Conservation (phyloP, 1,140 invertebrate species). For the Drosophila sulfurigaster region DNA sequence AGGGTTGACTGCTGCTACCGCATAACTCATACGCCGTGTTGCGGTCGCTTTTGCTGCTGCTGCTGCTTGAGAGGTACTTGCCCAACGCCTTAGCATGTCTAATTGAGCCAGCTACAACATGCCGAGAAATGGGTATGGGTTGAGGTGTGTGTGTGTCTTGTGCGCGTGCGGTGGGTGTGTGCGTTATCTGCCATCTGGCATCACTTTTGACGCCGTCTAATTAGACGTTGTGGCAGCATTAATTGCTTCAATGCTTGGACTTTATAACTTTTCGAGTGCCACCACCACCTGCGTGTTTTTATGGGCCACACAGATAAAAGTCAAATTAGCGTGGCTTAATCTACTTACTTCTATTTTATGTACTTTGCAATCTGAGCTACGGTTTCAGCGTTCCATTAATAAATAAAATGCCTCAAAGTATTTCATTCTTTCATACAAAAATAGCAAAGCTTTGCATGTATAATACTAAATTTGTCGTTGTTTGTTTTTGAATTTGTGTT, state of each 20-base stretch:
- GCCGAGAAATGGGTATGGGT: conserved; percentile 9
- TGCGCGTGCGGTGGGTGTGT: conserved; percentile 45
- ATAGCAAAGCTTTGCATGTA: conserved; percentile 69
- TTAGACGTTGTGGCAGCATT: conserved; percentile 75
- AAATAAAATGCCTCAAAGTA: conserved; percentile 64
- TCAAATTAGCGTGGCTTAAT: conserved; percentile 69
- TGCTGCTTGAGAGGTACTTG: conserved; percentile 67
- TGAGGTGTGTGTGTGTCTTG: not conserved
- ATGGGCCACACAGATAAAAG: conserved; percentile 61
- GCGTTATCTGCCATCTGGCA: conserved; percentile 66
- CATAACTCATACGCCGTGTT: conserved; percentile 74
- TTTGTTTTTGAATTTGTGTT: not conserved
- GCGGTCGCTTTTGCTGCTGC: conserved; percentile 50
- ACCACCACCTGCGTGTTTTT: conserved; percentile 49
- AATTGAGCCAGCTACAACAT: conserved; percentile 53
- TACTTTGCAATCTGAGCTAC: conserved; percentile 2
- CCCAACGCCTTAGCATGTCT: conserved; percentile 56
- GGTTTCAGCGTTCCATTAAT: conserved; percentile 49
- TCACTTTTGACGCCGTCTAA: conserved; percentile 70
- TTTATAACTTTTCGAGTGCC: conserved; percentile 72
- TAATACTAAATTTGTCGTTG: conserved; percentile 42
- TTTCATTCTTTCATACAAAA: conserved; percentile 53
- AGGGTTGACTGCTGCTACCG: conserved; percentile 23
- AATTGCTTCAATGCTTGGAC: conserved; percentile 64
- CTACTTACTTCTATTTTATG: conserved; percentile 15